Evolutionary conservation across 2,113 vertebrate genomes (phyloP).

Genomic region (Zingel zingel): DNA sequence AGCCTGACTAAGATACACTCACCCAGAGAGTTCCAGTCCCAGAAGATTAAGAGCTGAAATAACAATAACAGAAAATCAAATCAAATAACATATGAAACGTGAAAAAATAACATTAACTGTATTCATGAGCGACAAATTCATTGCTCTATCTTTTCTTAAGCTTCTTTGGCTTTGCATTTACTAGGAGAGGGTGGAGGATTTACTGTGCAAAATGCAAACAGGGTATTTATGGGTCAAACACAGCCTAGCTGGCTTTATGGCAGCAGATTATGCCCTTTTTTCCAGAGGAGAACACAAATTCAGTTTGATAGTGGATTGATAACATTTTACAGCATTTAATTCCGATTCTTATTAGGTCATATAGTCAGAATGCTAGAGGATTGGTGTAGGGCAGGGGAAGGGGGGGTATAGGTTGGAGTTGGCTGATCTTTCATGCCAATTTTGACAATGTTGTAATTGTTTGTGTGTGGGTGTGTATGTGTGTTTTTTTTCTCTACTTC

Average conservation of each 20-base stretch:
- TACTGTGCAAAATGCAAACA: slow-evolving; percentile 79
- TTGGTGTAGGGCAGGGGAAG: slow-evolving; percentile 9
- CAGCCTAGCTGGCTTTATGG: slow-evolving; percentile 79
- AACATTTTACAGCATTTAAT: slow-evolving; percentile 66
- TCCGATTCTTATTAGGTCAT: slow-evolving; percentile 61
- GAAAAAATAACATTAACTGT: slow-evolving; percentile 84
- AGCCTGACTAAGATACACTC: slow-evolving; percentile 40
- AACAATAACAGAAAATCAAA: slow-evolving; percentile 84
- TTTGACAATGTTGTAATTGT: slow-evolving; percentile 65
- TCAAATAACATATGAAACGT: slow-evolving; percentile 80
- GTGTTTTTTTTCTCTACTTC: slow-evolving; percentile 40
- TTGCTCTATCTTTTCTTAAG: slow-evolving; percentile 83
- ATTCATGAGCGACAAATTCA: slow-evolving; percentile 79
- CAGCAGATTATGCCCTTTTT: slow-evolving; percentile 79
- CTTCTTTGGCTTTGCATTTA: slow-evolving; percentile 81
- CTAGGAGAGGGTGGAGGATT: slow-evolving; percentile 72
- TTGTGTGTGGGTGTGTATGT: slow-evolving; percentile 20
- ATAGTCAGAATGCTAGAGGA: slow-evolving; percentile 60
- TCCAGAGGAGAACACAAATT: slow-evolving; percentile 73
- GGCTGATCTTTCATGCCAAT: slow-evolving; percentile 59
- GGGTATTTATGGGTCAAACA: slow-evolving; percentile 85
- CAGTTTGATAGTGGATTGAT: slow-evolving; percentile 70
- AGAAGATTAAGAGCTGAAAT: slow-evolving; percentile 80
- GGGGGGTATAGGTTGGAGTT: slow-evolving; percentile 8
- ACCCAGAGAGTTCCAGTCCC: slow-evolving; percentile 65